Evolutionary conservation across 2,797 vertebrate species (phyloP).

Genomic region (Eupleurogrammus muticus): DNA sequence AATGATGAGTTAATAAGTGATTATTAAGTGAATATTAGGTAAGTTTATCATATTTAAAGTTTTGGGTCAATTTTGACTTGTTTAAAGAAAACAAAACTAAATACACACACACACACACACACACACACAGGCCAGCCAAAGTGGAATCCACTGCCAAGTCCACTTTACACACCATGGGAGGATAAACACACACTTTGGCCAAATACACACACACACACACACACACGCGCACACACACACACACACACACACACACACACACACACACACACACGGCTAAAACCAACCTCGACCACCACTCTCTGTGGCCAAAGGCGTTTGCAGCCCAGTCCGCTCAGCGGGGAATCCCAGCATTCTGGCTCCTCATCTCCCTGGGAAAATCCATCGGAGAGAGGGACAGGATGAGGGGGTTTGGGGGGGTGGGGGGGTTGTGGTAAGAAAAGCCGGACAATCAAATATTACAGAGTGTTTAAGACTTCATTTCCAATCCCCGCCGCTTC

Average conservation of each 20-base stretch:
- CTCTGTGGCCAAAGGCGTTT: constrained; percentile 64
- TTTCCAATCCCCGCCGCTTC: constrained; percentile 72
- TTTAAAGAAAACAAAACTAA: constrained; percentile 19
- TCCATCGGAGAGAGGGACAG: constrained; percentile 43
- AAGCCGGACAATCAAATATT: constrained; percentile 76
- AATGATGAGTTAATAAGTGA: no score
- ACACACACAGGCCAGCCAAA: constrained; percentile 29
- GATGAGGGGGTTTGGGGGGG: neutral
- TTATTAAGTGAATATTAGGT: constrained; percentile 73
- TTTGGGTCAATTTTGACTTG: no score
- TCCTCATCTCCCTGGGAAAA: constrained; percentile 62
- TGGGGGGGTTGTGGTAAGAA: constrained; percentile 29
- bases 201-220: constrained; percentile 43
- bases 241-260: constrained; percentile 35
- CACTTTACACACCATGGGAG: constrained; percentile 64
- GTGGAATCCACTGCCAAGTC: constrained; percentile 59
- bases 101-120: constrained; percentile 11
- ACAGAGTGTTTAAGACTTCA: constrained; percentile 75
- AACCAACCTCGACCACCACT: constrained; percentile 47
- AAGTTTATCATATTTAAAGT: no score
- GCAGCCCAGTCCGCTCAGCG: constrained; percentile 52
- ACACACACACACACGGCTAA: constrained; percentile 50
- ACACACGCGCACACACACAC: constrained; percentile 35
- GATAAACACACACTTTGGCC: constrained; percentile 64
- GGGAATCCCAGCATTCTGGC: constrained; percentile 65